phyloP scores from a whole-genome alignment of 2,888 invertebrate genomes.

The Phymatocera aterrima region DNA sequence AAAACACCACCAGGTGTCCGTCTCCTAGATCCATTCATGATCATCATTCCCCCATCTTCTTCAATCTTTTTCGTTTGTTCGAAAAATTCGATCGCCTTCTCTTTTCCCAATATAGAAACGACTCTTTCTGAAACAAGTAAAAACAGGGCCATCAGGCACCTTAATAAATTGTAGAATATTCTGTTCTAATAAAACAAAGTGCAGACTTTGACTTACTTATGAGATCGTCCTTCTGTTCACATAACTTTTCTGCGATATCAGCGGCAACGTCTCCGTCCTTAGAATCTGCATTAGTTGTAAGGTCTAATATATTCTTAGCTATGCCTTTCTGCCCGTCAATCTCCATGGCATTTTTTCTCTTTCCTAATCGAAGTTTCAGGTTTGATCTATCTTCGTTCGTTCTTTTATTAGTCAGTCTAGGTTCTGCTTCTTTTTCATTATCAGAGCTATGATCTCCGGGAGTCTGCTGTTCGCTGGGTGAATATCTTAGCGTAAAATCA shows the following conservation, averaged over 20 bases:
- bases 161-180: no score
- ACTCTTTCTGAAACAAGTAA: slow-evolving; percentile 80
- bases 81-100: slow-evolving; percentile 85
- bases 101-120: slow-evolving; percentile 83
- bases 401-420: slow-evolving; percentile 77
- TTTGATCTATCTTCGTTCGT: slow-evolving; percentile 79
- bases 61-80: slow-evolving; percentile 89
- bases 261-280: slow-evolving; percentile 80
- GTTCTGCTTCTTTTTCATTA: slow-evolving; percentile 71
- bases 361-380: slow-evolving; percentile 78
- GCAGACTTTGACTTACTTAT: slow-evolving; percentile 78
- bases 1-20: slow-evolving; percentile 93
- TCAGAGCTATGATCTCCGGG: slow-evolving; percentile 77
- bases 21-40: slow-evolving; percentile 87
- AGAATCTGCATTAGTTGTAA: slow-evolving; percentile 76
- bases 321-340: slow-evolving; percentile 77
- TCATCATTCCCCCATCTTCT: slow-evolving; percentile 90
- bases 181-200: slow-evolving; percentile 10
- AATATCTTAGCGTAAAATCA: slow-evolving; percentile 80
- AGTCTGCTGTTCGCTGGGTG: slow-evolving; percentile 51
- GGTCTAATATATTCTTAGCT: slow-evolving; percentile 78
- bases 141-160: no score
- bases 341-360: slow-evolving; percentile 74
- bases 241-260: slow-evolving; percentile 85
- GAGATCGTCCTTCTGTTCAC: slow-evolving; percentile 85